These are phyloP conservation scores for Mimachlamys varia DNA, from an alignment of 2,888 invertebrate genomes.

Conservation along the genomic window DNA sequence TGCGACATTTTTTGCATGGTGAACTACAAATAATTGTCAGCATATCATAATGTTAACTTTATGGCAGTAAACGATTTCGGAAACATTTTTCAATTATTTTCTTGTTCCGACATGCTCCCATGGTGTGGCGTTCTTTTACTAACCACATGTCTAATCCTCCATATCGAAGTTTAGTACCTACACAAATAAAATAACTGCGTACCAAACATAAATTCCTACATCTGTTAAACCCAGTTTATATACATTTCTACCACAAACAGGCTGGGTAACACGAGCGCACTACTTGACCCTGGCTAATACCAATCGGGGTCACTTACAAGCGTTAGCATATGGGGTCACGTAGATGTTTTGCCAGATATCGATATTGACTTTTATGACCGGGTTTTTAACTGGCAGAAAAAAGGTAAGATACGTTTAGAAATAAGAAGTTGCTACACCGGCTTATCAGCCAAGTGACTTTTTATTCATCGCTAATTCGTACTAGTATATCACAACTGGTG, in stretches of 20 bases:
- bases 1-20: no score
- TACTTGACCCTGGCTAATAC: neutral
- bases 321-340: conserved; percentile 22
- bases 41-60: no score
- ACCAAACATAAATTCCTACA: neutral
- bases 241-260: conserved; percentile 1
- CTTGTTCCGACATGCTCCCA: no score
- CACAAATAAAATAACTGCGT: neutral
- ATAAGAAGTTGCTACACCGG: neutral
- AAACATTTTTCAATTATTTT: no score
- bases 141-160: neutral
- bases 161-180: neutral
- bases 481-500: neutral
- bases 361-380: conserved; percentile 25
- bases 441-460: conserved; percentile 14
- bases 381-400: conserved; percentile 17
- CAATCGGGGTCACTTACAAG: neutral
- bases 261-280: neutral
- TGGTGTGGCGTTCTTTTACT: neutral
- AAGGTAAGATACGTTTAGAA: neutral
- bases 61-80: no score
- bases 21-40: no score
- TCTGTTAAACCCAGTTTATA: neutral
- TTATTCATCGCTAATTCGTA: neutral
- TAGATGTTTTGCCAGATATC: conserved; percentile 26